phyloP scores from a whole-genome alignment of 2,113 vertebrate genomes.

The Apus apus region DNA sequence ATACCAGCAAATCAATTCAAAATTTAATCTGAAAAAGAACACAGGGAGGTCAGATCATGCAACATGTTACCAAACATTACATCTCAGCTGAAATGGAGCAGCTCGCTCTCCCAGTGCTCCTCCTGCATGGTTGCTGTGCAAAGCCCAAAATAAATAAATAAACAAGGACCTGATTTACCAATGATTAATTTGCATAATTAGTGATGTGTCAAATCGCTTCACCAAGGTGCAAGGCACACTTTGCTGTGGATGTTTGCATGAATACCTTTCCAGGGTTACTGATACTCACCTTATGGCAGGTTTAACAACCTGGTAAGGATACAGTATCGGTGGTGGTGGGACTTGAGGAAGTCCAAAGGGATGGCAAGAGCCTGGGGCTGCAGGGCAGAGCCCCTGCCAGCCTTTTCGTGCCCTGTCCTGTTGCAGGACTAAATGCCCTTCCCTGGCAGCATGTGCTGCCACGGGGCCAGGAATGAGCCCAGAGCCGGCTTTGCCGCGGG shows the following conservation, averaged over 20 bases:
- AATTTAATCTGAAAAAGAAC: neutral
- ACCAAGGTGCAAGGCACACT: neutral
- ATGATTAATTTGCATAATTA: constrained; percentile 64
- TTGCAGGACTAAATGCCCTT: neutral
- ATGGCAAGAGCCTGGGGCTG: neutral
- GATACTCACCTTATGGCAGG: neutral
- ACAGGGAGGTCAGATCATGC: neutral
- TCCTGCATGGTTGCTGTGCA: neutral
- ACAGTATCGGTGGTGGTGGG: rapidly evolving
- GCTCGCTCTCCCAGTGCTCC: neutral
- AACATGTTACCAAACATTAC: neutral
- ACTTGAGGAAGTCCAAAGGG: neutral
- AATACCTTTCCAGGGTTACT: neutral
- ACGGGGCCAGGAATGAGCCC: neutral
- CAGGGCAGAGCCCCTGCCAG: neutral
- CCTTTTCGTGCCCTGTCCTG: neutral
- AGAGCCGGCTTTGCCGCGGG: neutral
- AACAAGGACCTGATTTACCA: neutral
- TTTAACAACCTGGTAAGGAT: rapidly evolving
- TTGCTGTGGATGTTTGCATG: neutral
- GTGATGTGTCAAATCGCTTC: neutral
- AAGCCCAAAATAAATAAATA: constrained; percentile 29
- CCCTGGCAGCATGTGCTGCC: neutral
- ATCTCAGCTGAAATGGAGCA: neutral
- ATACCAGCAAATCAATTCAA: constrained; percentile 24